Percentiles rank a stretch among this genome's conserved stretches.
phyloP scores from a whole-genome alignment of 2,888 invertebrate genomes.

The Synergus gifuensis region DNA sequence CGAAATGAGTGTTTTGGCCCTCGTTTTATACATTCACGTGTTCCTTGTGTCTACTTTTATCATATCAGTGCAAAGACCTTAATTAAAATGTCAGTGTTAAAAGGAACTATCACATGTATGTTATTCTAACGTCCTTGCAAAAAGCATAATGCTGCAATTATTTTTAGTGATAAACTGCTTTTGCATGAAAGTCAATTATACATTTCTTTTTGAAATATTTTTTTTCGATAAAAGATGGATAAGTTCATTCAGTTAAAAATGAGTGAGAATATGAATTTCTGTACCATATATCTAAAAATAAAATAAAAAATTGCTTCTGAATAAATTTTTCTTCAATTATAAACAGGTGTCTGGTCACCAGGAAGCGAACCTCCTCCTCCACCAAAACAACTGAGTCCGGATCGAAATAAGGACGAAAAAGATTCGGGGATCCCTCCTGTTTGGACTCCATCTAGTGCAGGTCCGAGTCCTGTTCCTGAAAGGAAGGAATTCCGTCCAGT shows the following conservation, averaged over 20 bases:
- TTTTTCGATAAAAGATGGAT: too few relatives aligned
- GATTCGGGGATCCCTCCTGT: slow-evolving; percentile 84
- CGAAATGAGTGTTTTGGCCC: slow-evolving; percentile 47
- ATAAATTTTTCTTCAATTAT: slow-evolving; percentile 37
- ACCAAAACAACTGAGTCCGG: slow-evolving; percentile 76
- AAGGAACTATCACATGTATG: not conserved
- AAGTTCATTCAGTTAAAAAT: not conserved
- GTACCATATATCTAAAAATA: not conserved
- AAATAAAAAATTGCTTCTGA: not conserved
- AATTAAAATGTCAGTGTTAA: slow-evolving; percentile 45
- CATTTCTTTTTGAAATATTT: too few relatives aligned
- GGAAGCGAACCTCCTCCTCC: slow-evolving; percentile 75
- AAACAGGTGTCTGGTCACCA: slow-evolving; percentile 83
- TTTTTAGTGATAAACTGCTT: not conserved
- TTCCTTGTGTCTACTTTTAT: slow-evolving; percentile 54
- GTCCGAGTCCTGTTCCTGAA: slow-evolving; percentile 86
- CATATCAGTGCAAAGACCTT: slow-evolving; percentile 62
- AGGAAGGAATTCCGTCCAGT: slow-evolving; percentile 90
- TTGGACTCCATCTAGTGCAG: slow-evolving; percentile 88
- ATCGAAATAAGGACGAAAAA: slow-evolving; percentile 78
- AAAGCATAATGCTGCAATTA: not conserved
- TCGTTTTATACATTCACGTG: slow-evolving; percentile 57
- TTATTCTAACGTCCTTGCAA: slow-evolving; percentile 8
- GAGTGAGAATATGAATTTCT: not conserved
- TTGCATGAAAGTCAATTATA: not conserved